These are phyloP conservation scores for Pteropus alecto DNA, from an alignment of 2,113 vertebrate species.

Conservation along the genomic window DNA sequence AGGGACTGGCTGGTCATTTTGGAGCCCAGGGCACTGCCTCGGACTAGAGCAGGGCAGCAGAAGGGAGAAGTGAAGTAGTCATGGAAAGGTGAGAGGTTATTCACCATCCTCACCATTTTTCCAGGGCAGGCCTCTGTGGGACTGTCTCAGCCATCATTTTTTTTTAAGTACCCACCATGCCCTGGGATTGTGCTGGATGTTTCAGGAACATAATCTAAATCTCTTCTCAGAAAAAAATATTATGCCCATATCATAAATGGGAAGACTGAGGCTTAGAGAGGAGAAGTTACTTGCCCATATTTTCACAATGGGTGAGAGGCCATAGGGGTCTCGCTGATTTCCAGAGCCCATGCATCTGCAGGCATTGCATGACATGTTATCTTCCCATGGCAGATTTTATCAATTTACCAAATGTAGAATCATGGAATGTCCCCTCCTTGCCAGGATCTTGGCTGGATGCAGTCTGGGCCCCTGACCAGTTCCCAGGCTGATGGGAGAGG, in stretches of 20 bases:
- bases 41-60: background rate
- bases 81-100: background rate
- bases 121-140: background rate
- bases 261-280: background rate
- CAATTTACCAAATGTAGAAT: background rate
- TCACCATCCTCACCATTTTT: background rate
- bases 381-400: background rate
- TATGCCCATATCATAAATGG: background rate
- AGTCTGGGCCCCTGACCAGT: background rate
- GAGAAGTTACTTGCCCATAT: background rate
- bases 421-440: background rate
- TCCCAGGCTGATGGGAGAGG: background rate
- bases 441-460: background rate
- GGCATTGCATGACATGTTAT: accelerated
- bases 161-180: background rate
- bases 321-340: accelerated
- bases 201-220: background rate
- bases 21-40: background rate
- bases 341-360: background rate
- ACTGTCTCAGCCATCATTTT: background rate
- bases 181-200: background rate
- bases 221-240: background rate
- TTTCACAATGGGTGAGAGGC: background rate
- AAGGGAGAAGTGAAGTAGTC: background rate
- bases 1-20: no score